These are phyloP conservation scores for Danaus melanippus DNA, from an alignment of 1,140 invertebrate species.

Conservation along the genomic window DNA sequence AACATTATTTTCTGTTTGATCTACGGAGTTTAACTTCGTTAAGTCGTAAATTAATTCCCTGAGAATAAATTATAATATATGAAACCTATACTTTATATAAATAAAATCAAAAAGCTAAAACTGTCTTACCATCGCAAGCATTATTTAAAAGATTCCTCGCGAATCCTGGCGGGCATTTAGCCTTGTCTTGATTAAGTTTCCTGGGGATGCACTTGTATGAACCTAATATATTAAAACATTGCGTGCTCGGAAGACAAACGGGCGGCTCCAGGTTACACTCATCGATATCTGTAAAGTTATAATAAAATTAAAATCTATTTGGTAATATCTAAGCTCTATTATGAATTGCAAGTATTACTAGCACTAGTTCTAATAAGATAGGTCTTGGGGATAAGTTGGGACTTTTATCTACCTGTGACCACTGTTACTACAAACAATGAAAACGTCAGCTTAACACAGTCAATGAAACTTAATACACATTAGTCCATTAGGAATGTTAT, in stretches of 20 bases:
- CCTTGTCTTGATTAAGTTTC: constrained; percentile 31
- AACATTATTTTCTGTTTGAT: no score
- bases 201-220: constrained; percentile 69
- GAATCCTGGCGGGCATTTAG: constrained; percentile 76
- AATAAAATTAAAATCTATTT: no score
- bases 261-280: constrained; percentile 77
- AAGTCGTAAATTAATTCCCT: no score
- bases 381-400: no score
- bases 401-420: no score
- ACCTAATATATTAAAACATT: constrained; percentile 75
- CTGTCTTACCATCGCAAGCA: constrained; percentile 78
- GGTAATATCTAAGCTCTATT: no score
- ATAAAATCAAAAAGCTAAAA: not conserved
- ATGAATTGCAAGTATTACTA: no score
- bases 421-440: constrained; percentile 9
- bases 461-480: no score
- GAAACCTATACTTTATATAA: not conserved
- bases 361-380: no score
- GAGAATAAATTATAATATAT: no score
- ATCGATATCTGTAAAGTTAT: constrained; percentile 74
- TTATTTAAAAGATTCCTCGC: constrained; percentile 73
- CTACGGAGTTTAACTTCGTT: no score
- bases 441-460: not conserved
- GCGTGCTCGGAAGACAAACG: constrained; percentile 72
- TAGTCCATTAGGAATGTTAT: no score